Evolutionary conservation across 1,140 invertebrate species (phyloP).

Genomic region (Leptopilina clavipes): DNA sequence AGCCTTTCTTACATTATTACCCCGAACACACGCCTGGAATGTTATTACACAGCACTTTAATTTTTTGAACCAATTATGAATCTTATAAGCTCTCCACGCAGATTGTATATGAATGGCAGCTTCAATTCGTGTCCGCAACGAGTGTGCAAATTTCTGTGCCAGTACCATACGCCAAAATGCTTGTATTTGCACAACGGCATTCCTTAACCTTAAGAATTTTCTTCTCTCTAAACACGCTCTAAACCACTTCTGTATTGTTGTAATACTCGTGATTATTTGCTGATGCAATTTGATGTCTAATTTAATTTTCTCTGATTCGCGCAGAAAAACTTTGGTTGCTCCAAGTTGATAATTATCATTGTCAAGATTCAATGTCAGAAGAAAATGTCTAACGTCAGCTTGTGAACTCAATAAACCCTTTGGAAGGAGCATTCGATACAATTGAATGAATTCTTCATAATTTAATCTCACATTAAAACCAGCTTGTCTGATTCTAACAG

Average conservation of each 20-base stretch:
- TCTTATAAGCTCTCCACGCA: conserved; percentile 82
- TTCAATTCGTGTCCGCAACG: conserved; percentile 69
- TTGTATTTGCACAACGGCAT: conserved; percentile 86
- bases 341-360: conserved; percentile 94
- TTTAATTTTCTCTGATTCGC: conserved; percentile 95
- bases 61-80: conserved; percentile 80
- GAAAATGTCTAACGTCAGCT: conserved; percentile 86
- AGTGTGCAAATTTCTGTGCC: conserved; percentile 72
- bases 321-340: conserved; percentile 91
- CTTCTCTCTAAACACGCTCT: conserved; percentile 86
- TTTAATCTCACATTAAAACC: conserved; percentile 95
- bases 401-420: conserved; percentile 89
- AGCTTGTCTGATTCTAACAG: conserved; percentile 94
- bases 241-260: conserved; percentile 95
- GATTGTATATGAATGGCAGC: conserved; percentile 87
- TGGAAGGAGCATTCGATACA: conserved; percentile 92
- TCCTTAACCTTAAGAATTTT: conserved; percentile 84
- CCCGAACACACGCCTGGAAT: conserved; percentile 85
- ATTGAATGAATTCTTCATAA: conserved; percentile 95
- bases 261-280: conserved; percentile 94
- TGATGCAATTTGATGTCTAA: conserved; percentile 93
- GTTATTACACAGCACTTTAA: conserved; percentile 77
- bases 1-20: conserved; percentile 77
- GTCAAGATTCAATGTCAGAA: conserved; percentile 87
- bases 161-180: conserved; percentile 82